phyloP scores from a whole-genome alignment of 1,140 invertebrate genomes.

The Drosophila quadrilineata region DNA sequence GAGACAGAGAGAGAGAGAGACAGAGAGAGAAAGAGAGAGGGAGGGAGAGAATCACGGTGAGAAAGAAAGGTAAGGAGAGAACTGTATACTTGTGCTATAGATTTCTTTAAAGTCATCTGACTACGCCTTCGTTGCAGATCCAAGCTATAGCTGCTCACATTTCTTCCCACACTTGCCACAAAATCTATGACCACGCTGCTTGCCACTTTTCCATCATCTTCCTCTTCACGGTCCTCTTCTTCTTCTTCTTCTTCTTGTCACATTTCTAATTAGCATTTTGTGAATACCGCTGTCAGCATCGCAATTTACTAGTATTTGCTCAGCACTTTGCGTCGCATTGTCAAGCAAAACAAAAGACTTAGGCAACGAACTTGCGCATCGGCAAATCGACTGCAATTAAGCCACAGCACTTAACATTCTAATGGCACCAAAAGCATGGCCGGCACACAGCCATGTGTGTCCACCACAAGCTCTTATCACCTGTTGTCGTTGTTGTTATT shows the following conservation, averaged over 20 bases:
- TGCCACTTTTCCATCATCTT: constrained; percentile 1
- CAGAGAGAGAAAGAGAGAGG: no score
- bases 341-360: constrained; percentile 48
- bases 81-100: no score
- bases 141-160: no score
- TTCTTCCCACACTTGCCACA: constrained; percentile 39
- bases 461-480: no score
- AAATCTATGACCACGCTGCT: constrained; percentile 54
- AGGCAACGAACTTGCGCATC: constrained; percentile 58
- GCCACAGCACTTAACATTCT: constrained; percentile 77
- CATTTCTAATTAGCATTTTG: constrained; percentile 78
- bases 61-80: no score
- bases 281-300: no score
- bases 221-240: not conserved
- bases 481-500: no score
- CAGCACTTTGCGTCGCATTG: not conserved
- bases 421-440: constrained; percentile 37
- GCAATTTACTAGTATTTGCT: constrained; percentile 40
- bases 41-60: no score
- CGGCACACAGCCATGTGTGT: constrained; percentile 25
- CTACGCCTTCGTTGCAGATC: no score
- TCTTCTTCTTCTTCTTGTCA: constrained; percentile 19
- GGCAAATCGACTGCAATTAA: constrained; percentile 5
- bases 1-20: no score
- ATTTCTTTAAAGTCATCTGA: no score